A percentile compares a stretch with the other conserved stretches of the same genome.
Evolutionary conservation across 2,113 vertebrate species (phyloP).

Genomic region (Neolamprologus kungweensis): DNA sequence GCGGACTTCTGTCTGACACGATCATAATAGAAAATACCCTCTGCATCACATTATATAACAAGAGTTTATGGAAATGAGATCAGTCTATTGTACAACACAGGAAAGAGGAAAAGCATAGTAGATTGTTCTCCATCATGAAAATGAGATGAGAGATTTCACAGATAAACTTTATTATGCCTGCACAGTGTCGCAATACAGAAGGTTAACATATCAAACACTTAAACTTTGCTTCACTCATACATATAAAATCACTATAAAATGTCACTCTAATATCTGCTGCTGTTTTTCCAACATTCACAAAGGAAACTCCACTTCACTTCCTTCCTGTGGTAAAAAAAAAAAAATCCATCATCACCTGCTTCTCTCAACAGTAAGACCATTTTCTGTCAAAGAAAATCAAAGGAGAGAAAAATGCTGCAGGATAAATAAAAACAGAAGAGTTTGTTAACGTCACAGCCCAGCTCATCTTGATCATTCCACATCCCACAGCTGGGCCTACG

Average conservation of each 20-base stretch:
- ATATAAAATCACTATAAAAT: constrained; percentile 75
- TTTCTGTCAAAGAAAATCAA: constrained; percentile 11
- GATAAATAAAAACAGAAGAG: neutral
- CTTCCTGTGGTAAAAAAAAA: neutral
- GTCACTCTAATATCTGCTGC: constrained; percentile 51
- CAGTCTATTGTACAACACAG: neutral
- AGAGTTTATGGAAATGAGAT: neutral
- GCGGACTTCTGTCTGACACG: neutral
- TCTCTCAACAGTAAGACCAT: neutral
- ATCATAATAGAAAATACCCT: neutral
- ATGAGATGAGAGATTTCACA: constrained; percentile 20
- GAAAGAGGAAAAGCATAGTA: neutral
- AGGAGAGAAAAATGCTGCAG: neutral
- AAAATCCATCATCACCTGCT: neutral
- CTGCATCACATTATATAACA: neutral
- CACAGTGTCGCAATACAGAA: constrained; percentile 60
- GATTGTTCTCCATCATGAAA: neutral
- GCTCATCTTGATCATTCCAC: neutral
- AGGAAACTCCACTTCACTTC: constrained; percentile 6
- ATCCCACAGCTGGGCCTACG: neutral
- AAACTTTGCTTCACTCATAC: constrained; percentile 30
- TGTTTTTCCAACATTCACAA: constrained; percentile 43
- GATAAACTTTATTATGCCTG: constrained; percentile 69
- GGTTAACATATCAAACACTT: constrained; percentile 63
- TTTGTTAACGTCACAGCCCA: neutral